Base-by-base conservation (phyloP, 64 coral and sea anemone genomes). In the Pocillopora damicornis region DNA sequence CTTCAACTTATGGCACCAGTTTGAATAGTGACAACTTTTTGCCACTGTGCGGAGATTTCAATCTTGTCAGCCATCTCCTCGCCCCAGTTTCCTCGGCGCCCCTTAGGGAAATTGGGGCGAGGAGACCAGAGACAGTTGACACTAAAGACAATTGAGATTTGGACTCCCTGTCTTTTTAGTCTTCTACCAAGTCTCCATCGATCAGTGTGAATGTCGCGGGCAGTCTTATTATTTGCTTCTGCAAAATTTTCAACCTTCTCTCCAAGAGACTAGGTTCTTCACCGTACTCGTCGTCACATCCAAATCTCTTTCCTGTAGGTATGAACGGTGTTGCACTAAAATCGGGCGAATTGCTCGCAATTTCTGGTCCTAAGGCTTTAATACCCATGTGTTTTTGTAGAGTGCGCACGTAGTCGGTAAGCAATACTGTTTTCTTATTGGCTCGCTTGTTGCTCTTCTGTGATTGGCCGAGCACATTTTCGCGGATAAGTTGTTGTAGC, bases 381-480 rank as follows among this genome's bases (percentile, higher is more conserved):
- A 64, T 76, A 0, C 69, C 22, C 12, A 91, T 73, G 59, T 85
- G 69, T 15, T 30, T 86, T 85, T 91, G 59, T 36, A 91, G 89
- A 59, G 75, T 91, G 81, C 89, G 60, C 80, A 62, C 22, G 58
- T 91, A 91, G 72, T 74, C 82, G 8, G 73, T 25, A 2, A 84
- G 59, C 60, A 91, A 60, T 20, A 57, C 80, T n/a, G 89, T 76
- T 71, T 91, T 91, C 35, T 85, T 36, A 77, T 91, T 91, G 74
- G 89, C 59, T 61, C 58, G n/a, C 59, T 75, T 76, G 60, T 18
- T 76, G 30, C 58, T 51, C 20, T 61, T 86, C 75, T 68, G 73
- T 66, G 82, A 61, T 86, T 91, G 80, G 23, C 36, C 59, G 0
- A 91, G 35, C 59, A 91, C 75, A 67, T 86, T 85, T 9, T 91